phyloP scores from a whole-genome alignment of 2,113 vertebrate species.

The Trichomycterus rosablanca region DNA sequence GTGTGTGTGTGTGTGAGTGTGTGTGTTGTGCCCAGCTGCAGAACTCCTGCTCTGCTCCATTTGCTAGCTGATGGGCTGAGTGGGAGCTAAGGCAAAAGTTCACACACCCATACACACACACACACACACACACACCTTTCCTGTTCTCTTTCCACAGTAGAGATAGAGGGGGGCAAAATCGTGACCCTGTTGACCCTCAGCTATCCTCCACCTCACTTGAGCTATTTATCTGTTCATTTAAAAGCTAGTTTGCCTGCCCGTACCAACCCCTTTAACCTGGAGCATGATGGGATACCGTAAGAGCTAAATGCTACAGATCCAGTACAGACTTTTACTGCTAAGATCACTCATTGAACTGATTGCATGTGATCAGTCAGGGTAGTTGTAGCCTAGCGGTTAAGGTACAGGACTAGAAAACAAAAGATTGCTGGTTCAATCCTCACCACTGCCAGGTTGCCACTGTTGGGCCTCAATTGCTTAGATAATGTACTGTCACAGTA shows the following conservation, averaged over 20 bases:
- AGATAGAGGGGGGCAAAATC: slow-evolving; percentile 27
- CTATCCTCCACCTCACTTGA: not conserved
- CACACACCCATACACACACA: slow-evolving; percentile 71
- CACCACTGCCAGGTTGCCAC: too few species aligned
- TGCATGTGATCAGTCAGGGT: too few species aligned
- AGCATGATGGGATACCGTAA: not conserved
- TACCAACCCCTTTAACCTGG: not conserved
- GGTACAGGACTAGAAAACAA: too few species aligned
- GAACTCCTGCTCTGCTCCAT: slow-evolving; percentile 82
- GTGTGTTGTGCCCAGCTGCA: slow-evolving; percentile 69
- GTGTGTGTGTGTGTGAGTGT: slow-evolving; percentile 22
- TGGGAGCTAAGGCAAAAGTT: slow-evolving; percentile 83
- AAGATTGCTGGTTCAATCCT: too few species aligned
- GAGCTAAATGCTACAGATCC: too few species aligned
- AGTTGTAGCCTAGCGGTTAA: too few species aligned
- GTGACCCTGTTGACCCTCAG: slow-evolving; percentile 52
- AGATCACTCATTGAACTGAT: not conserved
- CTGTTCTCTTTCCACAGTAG: slow-evolving; percentile 81
- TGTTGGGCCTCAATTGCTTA: too few species aligned
- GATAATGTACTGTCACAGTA: too few species aligned
- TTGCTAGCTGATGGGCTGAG: slow-evolving; percentile 90
- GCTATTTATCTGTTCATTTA: not conserved
- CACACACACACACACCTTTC: slow-evolving; percentile 70
- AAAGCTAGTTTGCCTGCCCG: not conserved
- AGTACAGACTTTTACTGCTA: not conserved